These are phyloP conservation scores for Jaculus jaculus DNA, from an alignment of 2,113 vertebrate species.

Conservation along the genomic window DNA sequence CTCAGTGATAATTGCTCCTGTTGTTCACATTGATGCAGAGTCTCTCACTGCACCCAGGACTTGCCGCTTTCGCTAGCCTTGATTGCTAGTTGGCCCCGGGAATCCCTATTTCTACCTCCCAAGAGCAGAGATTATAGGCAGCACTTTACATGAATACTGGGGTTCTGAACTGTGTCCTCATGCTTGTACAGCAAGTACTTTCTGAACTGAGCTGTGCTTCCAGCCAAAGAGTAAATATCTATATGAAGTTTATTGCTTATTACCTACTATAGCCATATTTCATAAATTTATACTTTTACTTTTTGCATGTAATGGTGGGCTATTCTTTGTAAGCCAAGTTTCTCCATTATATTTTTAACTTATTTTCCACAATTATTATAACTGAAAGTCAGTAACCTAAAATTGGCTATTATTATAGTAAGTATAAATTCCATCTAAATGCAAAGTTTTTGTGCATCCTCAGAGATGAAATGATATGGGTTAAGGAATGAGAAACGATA, in stretches of 20 bases:
- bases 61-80: too few species aligned
- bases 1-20: neutral
- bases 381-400: neutral
- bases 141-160: too few species aligned
- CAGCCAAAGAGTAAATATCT: neutral
- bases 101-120: too few species aligned
- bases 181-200: too few species aligned
- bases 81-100: too few species aligned
- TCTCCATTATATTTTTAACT: neutral
- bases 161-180: too few species aligned
- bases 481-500: neutral
- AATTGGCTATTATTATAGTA: neutral
- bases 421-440: neutral
- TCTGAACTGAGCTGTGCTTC: too few species aligned
- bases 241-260: neutral
- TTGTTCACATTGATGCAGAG: neutral
- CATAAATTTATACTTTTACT: neutral
- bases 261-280: neutral
- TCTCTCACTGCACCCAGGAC: too few species aligned
- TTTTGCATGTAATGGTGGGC: neutral
- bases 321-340: neutral
- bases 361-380: neutral
- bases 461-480: neutral
- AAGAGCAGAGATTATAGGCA: too few species aligned
- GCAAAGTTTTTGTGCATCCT: neutral